phyloP scores from a whole-genome alignment of 2,888 invertebrate species.

The Drosophila subquinaria region DNA sequence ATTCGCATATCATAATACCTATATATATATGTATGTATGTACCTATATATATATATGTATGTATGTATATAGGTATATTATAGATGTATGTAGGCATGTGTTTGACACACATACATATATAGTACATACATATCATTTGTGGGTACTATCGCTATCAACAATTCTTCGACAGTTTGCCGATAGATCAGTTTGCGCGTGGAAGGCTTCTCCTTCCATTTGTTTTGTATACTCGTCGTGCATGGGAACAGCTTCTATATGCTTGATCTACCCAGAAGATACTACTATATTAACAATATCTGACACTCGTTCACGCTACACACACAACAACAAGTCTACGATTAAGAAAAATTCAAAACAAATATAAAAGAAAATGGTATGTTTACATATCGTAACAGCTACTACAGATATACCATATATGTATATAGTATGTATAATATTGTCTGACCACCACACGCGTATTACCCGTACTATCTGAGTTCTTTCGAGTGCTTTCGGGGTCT shows the following conservation, averaged over 20 bases:
- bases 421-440: conserved; percentile 1
- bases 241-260: conserved; percentile 7
- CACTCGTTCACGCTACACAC: background rate
- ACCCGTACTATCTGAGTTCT: conserved; percentile 15
- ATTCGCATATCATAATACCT: conserved; percentile 21
- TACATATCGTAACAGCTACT: conserved; percentile 24
- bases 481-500: conserved; percentile 13
- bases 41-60: background rate
- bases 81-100: background rate
- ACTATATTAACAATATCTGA: background rate
- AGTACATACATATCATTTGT: conserved; percentile 44
- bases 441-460: background rate
- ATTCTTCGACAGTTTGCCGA: conserved; percentile 83
- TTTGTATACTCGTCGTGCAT: conserved; percentile 8
- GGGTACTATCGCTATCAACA: conserved; percentile 71
- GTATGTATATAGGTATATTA: conserved; percentile 17
- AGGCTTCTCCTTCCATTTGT: conserved; percentile 63
- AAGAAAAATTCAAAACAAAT: background rate
- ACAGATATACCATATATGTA: background rate
- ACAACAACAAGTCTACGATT: background rate
- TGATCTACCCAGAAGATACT: background rate
- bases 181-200: conserved; percentile 79
- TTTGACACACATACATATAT: conserved; percentile 3
- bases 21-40: background rate
- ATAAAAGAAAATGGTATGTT: conserved; percentile 49